Evolutionary conservation across 2,888 invertebrate genomes (phyloP).

Genomic region (Caenorhabditis parvicauda): DNA sequence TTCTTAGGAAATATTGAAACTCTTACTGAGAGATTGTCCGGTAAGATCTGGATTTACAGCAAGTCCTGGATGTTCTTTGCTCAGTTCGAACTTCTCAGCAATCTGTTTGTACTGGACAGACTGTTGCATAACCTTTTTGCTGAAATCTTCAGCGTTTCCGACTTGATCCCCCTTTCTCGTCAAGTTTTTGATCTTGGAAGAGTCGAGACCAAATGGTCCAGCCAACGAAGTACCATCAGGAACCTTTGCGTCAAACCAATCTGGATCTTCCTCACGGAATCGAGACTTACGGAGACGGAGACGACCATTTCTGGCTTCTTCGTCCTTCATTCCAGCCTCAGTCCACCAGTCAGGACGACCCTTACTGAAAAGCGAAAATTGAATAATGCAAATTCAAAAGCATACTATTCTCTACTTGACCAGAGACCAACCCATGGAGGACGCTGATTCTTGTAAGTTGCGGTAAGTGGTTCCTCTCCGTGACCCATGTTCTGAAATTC

Average conservation of each 20-base stretch:
- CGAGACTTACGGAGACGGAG: conserved; percentile 26
- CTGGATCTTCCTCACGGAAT: conserved; percentile 48
- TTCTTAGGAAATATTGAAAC: too few species aligned
- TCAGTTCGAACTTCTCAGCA: conserved; percentile 49
- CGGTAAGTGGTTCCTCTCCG: conserved; percentile 47
- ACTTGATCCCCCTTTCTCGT: conserved; percentile 51
- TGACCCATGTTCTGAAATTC: conserved; percentile 50
- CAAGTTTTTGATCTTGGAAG: conserved; percentile 39
- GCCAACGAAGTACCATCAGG: conserved; percentile 57
- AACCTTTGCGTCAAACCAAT: conserved; percentile 51
- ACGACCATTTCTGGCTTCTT: conserved; percentile 31
- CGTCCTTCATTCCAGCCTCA: conserved; percentile 46
- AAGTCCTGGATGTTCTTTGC: conserved; percentile 59
- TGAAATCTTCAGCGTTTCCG: conserved; percentile 50
- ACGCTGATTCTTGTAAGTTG: conserved; percentile 49
- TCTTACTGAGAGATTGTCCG: conserved; percentile 36
- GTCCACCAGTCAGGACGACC: conserved; percentile 59
- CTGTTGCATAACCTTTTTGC: conserved; percentile 49
- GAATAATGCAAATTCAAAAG: conserved; percentile 2
- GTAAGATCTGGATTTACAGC: conserved; percentile 48
- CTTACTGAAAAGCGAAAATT: conserved; percentile 36
- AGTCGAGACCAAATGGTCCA: conserved; percentile 55
- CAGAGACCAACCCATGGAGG: conserved; percentile 56
- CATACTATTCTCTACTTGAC: conserved; percentile 52
- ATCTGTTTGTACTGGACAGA: conserved; percentile 57